phyloP scores from a whole-genome alignment of 2,888 invertebrate genomes.

The Muscina levida region DNA sequence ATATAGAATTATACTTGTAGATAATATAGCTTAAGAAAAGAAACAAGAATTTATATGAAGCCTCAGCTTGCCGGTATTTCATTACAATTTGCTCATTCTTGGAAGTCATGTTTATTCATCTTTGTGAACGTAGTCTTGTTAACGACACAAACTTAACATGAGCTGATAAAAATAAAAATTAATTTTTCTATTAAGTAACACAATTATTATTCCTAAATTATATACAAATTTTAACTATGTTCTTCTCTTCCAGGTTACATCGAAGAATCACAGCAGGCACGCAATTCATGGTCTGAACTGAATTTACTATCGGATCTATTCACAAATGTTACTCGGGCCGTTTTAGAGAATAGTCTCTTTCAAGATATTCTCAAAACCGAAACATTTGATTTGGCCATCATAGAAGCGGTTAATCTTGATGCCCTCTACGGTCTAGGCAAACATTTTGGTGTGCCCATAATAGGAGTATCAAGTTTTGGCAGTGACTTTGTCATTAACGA shows the following conservation, averaged over 20 bases:
- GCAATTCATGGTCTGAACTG: conserved; percentile 64
- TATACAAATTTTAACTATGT: no score
- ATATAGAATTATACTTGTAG: no score
- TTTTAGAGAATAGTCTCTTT: conserved; percentile 64
- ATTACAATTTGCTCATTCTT: no score
- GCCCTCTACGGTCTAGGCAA: conserved; percentile 73
- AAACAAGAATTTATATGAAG: not conserved
- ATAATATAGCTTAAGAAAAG: not conserved
- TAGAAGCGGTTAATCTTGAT: conserved; percentile 75
- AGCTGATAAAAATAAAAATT: not conserved
- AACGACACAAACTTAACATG: no score
- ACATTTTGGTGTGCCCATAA: conserved; percentile 72
- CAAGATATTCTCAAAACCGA: conserved; percentile 71
- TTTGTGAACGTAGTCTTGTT: no score
- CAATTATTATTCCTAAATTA: no score
- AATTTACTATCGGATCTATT: conserved; percentile 31
- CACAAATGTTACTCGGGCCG: not conserved
- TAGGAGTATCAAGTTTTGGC: conserved; percentile 71
- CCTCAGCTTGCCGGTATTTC: no score
- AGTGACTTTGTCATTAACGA: conserved; percentile 68
- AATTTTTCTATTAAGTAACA: not conserved
- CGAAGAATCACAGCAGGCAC: conserved; percentile 70
- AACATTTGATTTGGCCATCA: conserved; percentile 76
- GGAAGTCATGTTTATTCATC: no score
- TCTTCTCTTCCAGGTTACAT: conserved; percentile 64